Conservation (phyloP, 2,797 vertebrate species). For the Saxicola maurus region DNA sequence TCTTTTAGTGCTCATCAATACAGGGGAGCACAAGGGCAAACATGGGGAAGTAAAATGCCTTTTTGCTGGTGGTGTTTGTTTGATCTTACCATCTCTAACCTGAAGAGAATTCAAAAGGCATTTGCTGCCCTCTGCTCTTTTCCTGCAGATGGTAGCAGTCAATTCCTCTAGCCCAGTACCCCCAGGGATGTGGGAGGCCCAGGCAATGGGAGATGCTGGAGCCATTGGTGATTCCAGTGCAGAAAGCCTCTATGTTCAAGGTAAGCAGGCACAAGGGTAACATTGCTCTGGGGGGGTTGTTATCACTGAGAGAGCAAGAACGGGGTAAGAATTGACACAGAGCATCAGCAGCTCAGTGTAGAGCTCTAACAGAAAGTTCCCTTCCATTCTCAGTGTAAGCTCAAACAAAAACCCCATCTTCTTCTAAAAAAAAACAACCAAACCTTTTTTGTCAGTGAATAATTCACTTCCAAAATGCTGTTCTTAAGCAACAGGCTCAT, state of each 20-base stretch:
- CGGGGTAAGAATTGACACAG: not conserved
- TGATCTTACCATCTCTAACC: not conserved
- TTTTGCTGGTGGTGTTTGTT: not conserved
- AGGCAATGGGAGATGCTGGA: constrained; percentile 81
- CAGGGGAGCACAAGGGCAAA: not conserved
- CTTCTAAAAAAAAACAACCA: not conserved
- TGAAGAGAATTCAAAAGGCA: not conserved
- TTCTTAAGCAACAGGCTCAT: not conserved
- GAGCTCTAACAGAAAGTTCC: not conserved
- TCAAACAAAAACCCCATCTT: not conserved
- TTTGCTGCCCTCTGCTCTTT: not conserved
- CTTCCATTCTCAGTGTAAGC: not conserved
- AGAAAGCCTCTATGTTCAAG: constrained; percentile 93
- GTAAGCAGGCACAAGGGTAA: constrained; percentile 54
- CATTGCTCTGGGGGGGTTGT: not conserved
- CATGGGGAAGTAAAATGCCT: not conserved
- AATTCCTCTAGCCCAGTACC: constrained; percentile 83
- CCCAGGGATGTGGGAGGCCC: constrained; percentile 83
- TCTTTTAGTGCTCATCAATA: not conserved
- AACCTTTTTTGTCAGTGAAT: not conserved
- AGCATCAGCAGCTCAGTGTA: not conserved
- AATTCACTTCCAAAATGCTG: not conserved
- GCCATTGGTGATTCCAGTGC: constrained; percentile 82
- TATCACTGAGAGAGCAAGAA: not conserved
- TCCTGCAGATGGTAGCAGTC: constrained; percentile 75